Percentiles rank a stretch among this genome's conserved stretches.
Conservation (phyloP, 1,140 invertebrate species). For the Papilio dardanus region DNA sequence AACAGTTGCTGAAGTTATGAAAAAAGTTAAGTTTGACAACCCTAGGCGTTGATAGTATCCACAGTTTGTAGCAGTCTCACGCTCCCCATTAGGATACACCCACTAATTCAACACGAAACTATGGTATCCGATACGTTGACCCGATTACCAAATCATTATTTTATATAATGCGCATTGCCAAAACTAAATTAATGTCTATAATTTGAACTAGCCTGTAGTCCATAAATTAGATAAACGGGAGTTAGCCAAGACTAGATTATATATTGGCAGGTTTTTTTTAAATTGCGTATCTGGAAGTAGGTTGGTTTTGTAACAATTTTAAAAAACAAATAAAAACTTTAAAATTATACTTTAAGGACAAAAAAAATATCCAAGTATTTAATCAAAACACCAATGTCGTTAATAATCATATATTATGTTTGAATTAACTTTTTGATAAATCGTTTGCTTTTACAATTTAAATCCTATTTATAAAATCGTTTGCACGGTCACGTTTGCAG, state of each 20-base stretch:
- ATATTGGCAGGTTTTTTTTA: background rate
- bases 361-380: background rate
- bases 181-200: conserved; percentile 7
- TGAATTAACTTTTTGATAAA: conserved; percentile 14
- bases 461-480: background rate
- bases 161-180: conserved; percentile 48
- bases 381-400: background rate
- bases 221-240: background rate
- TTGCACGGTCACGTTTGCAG: conserved; percentile 8
- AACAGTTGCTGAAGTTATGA: no score
- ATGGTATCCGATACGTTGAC: conserved; percentile 65
- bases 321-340: no score
- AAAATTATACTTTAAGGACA: background rate
- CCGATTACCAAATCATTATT: conserved; percentile 61
- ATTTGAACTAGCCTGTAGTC: background rate
- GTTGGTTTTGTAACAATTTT: background rate
- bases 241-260: background rate
- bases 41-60: conserved; percentile 41
- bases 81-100: conserved; percentile 73
- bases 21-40: no score
- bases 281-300: background rate
- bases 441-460: conserved; percentile 2
- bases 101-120: conserved; percentile 71
- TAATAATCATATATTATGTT: background rate
- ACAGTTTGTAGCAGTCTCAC: conserved; percentile 58